Base-by-base conservation (phyloP, 2,797 vertebrate genomes). In the Petrocephalus sullivani region DNA sequence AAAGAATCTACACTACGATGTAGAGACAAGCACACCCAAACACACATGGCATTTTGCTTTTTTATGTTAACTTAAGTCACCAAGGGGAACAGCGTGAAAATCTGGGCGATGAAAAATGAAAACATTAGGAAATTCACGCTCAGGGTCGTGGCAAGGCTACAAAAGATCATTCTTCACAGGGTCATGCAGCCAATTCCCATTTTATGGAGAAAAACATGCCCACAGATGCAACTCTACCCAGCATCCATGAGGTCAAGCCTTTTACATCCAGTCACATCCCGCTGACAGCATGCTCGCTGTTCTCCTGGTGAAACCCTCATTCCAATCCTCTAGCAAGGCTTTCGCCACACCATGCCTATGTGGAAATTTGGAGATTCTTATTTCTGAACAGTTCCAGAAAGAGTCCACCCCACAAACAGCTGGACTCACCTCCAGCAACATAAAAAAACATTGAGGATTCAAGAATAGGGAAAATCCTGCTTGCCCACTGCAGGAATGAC, bases 201-300 rank as follows among this genome's bases (percentile, higher is more conserved):
- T 58, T 86, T 93, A 92, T 93, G 93, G 92, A 93, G 91, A 95
- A 93, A 91, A 95, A 93, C 92, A 94, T 90, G 94, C 93, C 93
- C 93, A 94, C 91, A 93, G 93, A 95, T 93, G 91, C 91, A 91
- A 93, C 87, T 84, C 88, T 90, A 89, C 57, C 53, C 23, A 14
- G 78, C 19, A 37, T 23, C 28, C n/a, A 75, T 57, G 67, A 57
- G 64, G 67, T 87, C 14, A n/a, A 4, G 49, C 87, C 33, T 33
- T 41, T 33, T 19, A 14, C 81, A 4, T 19, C 10, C 57, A 6
- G 28, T 6, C 46, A 64, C 16, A 7, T 19, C 23, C 61, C 3
- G 21, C 61, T 19, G 87, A 54, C 87, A 88, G 16, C 4, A 4
- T 54, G 82, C 67, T 85, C 37, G 46, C 57, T n/a, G 60, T 83